Evolutionary conservation across 2,888 invertebrate genomes (phyloP).

Genomic region (Seladonia tumulorum): DNA sequence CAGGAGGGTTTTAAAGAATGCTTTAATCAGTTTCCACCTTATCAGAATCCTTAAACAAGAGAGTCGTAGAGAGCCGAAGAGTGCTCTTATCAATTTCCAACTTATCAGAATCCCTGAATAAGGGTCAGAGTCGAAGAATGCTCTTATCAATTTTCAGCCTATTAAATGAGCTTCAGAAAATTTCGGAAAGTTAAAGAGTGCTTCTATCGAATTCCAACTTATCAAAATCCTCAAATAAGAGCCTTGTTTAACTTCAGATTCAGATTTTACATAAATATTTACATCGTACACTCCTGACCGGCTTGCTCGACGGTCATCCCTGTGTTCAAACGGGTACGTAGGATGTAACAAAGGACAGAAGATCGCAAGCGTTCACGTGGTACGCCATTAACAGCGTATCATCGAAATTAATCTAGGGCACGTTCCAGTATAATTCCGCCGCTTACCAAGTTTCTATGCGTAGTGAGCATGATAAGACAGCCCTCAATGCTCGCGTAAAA

Average conservation of each 20-base stretch:
- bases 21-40: no score
- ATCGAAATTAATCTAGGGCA: constrained; percentile 75
- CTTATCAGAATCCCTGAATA: neutral
- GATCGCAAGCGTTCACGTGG: constrained; percentile 60
- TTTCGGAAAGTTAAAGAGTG: neutral
- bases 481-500: constrained; percentile 7
- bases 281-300: neutral
- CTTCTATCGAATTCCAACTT: neutral
- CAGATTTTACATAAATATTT: neutral
- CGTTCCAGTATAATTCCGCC: constrained; percentile 73
- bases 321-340: neutral
- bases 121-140: no score
- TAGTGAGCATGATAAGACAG: constrained; percentile 54
- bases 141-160: neutral
- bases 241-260: neutral
- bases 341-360: constrained; percentile 48
- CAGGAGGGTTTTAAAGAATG: neutral
- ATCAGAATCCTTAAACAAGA: no score
- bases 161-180: no score
- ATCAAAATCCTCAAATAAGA: neutral
- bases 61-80: no score
- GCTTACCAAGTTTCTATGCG: constrained; percentile 58
- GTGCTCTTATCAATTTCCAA: neutral
- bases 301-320: constrained; percentile 49
- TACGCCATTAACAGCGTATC: constrained; percentile 66